phyloP scores from a whole-genome alignment of 2,888 invertebrate genomes.

The Eilema caniola region DNA sequence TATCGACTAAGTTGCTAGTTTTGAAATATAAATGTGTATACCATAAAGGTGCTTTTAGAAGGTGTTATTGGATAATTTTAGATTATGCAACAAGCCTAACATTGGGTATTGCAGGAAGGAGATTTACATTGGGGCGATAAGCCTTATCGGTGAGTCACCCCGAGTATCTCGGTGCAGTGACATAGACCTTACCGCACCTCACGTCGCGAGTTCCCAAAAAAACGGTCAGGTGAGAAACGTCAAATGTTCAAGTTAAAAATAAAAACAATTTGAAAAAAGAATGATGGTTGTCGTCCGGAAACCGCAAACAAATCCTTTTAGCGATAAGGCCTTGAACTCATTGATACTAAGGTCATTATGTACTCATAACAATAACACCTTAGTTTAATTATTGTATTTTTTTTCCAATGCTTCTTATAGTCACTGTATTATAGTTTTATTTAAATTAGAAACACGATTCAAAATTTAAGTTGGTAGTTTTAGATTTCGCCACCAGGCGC shows the following conservation, averaged over 20 bases:
- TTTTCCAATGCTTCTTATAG: conserved; percentile 24
- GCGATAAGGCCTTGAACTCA: conserved; percentile 32
- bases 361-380: conserved; percentile 26
- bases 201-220: conserved; percentile 34
- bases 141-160: conserved; percentile 79
- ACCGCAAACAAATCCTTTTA: conserved; percentile 20
- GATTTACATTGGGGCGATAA: conserved; percentile 63
- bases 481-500: neutral
- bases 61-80: conserved; percentile 32
- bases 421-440: neutral
- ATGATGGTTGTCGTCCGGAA: neutral
- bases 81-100: conserved; percentile 54
- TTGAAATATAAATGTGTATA: neutral
- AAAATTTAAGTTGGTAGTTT: neutral
- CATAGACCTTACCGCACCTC: conserved; percentile 68
- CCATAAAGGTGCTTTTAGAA: conserved; percentile 7
- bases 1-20: too few species aligned
- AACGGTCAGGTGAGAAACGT: conserved; percentile 42
- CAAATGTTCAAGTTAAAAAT: neutral
- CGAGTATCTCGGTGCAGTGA: conserved; percentile 64
- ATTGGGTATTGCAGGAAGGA: conserved; percentile 62
- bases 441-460: neutral
- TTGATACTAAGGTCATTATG: conserved; percentile 16
- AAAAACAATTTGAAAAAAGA: neutral
- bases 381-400: conserved; percentile 30